These are phyloP conservation scores for Dallia pectoralis DNA, from an alignment of 2,797 vertebrate species.

Conservation along the genomic window DNA sequence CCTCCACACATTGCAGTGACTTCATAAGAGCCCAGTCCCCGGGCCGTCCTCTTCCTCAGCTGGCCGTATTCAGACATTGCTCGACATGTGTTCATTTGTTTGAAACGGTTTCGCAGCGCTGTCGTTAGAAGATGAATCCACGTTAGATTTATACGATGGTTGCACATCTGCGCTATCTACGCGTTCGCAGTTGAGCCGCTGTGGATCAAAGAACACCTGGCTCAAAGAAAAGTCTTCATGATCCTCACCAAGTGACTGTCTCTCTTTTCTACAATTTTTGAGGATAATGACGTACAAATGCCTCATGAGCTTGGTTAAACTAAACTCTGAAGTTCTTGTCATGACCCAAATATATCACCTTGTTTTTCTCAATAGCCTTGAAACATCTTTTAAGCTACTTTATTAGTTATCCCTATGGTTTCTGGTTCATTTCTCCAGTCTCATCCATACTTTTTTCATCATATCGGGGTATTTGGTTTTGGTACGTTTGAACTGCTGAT, in stretches of 20 bases:
- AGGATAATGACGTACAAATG: too few relatives aligned
- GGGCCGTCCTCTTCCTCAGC: background rate
- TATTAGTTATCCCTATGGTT: too few relatives aligned
- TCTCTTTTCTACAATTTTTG: background rate
- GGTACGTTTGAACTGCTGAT: too few relatives aligned
- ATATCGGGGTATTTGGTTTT: too few relatives aligned
- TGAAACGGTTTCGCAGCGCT: background rate
- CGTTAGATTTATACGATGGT: background rate
- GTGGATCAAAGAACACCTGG: background rate
- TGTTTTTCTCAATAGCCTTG: too few relatives aligned
- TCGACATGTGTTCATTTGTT: background rate
- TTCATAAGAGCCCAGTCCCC: background rate
- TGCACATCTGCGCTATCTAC: background rate
- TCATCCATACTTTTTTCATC: too few relatives aligned
- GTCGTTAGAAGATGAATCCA: background rate
- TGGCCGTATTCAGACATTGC: background rate
- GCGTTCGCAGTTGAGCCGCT: background rate
- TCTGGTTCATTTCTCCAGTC: too few relatives aligned
- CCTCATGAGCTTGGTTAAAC: too few relatives aligned
- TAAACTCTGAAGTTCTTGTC: too few relatives aligned
- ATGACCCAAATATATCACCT: too few relatives aligned
- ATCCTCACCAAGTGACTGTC: background rate
- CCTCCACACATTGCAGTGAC: background rate
- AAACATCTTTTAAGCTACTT: too few relatives aligned
- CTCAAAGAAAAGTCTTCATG: background rate